These are phyloP conservation scores for Drosophila watanabei DNA, from an alignment of 1,140 invertebrate species.

Conservation along the genomic window DNA sequence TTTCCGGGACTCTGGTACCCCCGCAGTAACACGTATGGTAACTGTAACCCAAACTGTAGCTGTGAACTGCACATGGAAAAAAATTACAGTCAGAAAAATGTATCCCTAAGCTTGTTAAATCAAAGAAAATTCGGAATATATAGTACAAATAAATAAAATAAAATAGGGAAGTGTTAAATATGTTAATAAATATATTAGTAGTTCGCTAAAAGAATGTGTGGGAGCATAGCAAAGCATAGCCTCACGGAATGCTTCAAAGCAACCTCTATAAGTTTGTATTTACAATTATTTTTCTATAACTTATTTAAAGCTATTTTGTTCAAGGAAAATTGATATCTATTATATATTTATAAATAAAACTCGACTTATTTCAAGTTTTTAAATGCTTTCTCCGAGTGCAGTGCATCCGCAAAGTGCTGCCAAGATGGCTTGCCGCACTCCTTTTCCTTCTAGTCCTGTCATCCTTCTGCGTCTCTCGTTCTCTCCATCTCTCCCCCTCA, in stretches of 20 bases:
- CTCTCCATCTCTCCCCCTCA: neutral
- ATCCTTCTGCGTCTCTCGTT: neutral
- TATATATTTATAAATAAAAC: neutral
- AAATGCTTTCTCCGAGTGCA: conserved; percentile 15
- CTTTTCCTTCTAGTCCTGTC: neutral
- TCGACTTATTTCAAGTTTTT: neutral
- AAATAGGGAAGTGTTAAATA: neutral
- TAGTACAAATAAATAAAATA: neutral
- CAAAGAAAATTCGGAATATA: neutral
- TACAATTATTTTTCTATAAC: neutral
- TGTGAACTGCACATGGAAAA: conserved; percentile 21
- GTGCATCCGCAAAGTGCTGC: conserved; percentile 53
- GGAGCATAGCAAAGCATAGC: no score
- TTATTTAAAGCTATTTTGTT: neutral
- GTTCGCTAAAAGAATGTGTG: no score
- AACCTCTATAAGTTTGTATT: neutral
- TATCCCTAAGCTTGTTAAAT: neutral
- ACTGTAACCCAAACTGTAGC: conserved; percentile 57
- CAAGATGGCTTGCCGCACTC: conserved; percentile 33
- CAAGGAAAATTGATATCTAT: no score
- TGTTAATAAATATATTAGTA: neutral
- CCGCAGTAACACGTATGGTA: conserved; percentile 52
- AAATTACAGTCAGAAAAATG: neutral
- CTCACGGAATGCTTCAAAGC: neutral
- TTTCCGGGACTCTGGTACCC: neutral